Conservation (phyloP, 2,888 invertebrate species). For the Schizaphis graminum region DNA sequence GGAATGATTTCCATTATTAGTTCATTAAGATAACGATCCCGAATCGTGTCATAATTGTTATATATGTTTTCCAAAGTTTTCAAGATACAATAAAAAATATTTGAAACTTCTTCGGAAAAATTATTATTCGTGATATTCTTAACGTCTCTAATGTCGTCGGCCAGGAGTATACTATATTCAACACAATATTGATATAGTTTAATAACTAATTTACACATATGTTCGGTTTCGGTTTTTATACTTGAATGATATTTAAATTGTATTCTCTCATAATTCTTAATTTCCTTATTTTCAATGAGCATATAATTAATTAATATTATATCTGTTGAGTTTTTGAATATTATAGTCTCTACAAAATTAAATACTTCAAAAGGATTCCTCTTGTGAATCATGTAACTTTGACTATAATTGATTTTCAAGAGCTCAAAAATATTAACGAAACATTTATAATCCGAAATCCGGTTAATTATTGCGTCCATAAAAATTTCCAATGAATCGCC, state of each 20-base stretch:
- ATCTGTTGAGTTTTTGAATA: too few relatives aligned
- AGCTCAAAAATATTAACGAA: neutral
- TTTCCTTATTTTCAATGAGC: too few relatives aligned
- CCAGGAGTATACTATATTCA: neutral
- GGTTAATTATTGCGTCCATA: neutral
- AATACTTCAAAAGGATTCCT: neutral
- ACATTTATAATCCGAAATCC: neutral
- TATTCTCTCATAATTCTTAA: too few relatives aligned
- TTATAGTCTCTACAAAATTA: neutral
- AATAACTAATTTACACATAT: neutral
- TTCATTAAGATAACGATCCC: neutral
- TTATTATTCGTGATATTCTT: neutral
- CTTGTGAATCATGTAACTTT: neutral
- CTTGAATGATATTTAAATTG: too few relatives aligned
- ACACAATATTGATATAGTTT: neutral
- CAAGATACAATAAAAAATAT: neutral
- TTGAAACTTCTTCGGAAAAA: neutral
- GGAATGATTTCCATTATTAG: neutral
- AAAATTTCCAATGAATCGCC: neutral
- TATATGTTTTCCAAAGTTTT: neutral
- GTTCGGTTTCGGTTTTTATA: neutral
- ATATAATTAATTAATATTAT: too few relatives aligned
- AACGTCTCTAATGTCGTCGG: too few relatives aligned
- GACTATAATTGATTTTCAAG: neutral
- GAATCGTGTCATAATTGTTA: accelerated